Conservation (phyloP, 2,797 vertebrate species). For the Chaunax sp. region DNA sequence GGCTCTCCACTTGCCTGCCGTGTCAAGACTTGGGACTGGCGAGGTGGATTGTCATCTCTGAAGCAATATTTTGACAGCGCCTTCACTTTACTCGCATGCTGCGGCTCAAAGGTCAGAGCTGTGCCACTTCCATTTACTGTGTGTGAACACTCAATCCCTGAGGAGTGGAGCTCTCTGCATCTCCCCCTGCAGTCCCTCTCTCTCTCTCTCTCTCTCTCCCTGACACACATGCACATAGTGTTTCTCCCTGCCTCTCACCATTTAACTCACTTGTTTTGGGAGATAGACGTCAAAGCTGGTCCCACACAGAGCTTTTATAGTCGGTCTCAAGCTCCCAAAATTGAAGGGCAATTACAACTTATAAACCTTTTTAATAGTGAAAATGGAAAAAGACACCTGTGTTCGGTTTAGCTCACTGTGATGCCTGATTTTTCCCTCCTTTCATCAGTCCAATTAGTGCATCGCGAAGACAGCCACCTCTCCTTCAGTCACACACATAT, state of each 20-base stretch:
- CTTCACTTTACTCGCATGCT: constrained; percentile 77
- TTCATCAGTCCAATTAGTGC: constrained; percentile 65
- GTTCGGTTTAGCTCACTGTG: constrained; percentile 44
- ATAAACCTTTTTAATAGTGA: constrained; percentile 66
- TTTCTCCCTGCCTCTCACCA: constrained; percentile 56
- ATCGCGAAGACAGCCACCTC: constrained; percentile 42
- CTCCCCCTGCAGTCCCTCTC: constrained; percentile 42
- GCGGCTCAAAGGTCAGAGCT: constrained; percentile 84
- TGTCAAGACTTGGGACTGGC: constrained; percentile 81
- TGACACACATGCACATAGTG: constrained; percentile 16
- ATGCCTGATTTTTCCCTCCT: constrained; percentile 49
- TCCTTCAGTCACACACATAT: constrained; percentile 42
- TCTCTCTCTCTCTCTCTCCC: constrained; percentile 3
- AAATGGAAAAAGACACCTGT: constrained; percentile 51
- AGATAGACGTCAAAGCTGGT: constrained; percentile 64
- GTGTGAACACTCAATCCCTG: constrained; percentile 81
- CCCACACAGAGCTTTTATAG: constrained; percentile 65
- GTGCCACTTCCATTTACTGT: constrained; percentile 85
- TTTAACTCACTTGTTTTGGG: constrained; percentile 75
- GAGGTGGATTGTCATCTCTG: constrained; percentile 87
- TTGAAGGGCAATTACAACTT: constrained; percentile 70
- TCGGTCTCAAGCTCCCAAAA: constrained; percentile 60
- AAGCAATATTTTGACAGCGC: constrained; percentile 87
- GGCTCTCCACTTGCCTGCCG: constrained; percentile 76
- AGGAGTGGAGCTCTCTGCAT: constrained; percentile 72